Base-by-base conservation (phyloP, 1,140 invertebrate species). In the Halictus rubicundus region DNA sequence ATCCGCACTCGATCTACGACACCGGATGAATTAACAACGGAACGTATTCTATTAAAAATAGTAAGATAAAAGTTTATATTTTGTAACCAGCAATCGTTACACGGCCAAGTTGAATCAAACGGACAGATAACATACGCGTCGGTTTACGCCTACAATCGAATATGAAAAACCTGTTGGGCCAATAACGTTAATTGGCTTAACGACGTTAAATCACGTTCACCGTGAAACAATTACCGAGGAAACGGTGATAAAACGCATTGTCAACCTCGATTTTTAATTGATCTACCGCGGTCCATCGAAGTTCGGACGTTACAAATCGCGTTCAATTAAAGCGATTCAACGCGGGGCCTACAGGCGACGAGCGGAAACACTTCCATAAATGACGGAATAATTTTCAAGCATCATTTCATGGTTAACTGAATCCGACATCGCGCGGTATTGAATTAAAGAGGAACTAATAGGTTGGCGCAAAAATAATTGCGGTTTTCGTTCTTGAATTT, bases 261-360 rank as follows among this genome's bases (percentile, higher is more conserved):
- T n/a, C 54, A 21, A n/a, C 54, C 25, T 9, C 59, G 25, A 60
- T 60, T 27, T 64, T 64, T 39, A 64, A 64, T 64, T 39, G 23
- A 60, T 60, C 59, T n/a, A 27, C 23, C 23, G 61, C 61, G 19
- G 32, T n/a, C 37, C 63, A 21, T 64, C 63, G 63, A 64, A 37
- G 37, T 42, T 32, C 37, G 14, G 42, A 12, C 39, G 12, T 8
- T 25, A 16, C n/a, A 39, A 66, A 66, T 46, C 9, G 42, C 19
- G n/a, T 49, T 49, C 64, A 25, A n/a, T 46, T 49, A 66, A 46
- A 66, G 23, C 14, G 12, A 10, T 49, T 49, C 39, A 63, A 7
- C 60, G 59, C 59, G 25, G 23, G 14, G 10, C 49, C 59, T 27
- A 61, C 39, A 37, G 14, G 32, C 63, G 21, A 42, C 64, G 39